Percentiles rank a stretch among this genome's conserved stretches.
Evolutionary conservation across 1,140 invertebrate species (phyloP).

Genomic region (Halesus radiatus): DNA sequence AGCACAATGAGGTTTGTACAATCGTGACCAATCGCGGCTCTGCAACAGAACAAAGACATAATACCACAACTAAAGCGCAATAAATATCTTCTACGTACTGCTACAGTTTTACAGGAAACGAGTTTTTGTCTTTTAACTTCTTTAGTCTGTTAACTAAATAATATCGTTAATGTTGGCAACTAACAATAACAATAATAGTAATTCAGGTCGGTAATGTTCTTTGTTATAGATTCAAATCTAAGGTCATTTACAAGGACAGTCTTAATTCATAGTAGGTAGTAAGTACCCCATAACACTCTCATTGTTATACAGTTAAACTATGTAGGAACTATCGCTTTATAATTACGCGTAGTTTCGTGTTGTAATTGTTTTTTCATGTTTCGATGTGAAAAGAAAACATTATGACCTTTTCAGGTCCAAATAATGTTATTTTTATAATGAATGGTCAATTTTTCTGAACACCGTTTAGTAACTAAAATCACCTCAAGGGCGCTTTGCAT

Average conservation of each 20-base stretch:
- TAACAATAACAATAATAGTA: neutral
- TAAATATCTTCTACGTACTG: neutral
- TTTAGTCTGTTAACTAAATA: conserved; percentile 22
- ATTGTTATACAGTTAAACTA: too few relatives aligned
- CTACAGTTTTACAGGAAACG: conserved; percentile 29
- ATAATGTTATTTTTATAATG: too few relatives aligned
- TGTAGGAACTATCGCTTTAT: too few relatives aligned
- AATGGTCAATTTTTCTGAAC: too few relatives aligned
- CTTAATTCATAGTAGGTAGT: neutral
- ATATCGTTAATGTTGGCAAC: conserved; percentile 35
- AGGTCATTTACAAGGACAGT: conserved; percentile 35
- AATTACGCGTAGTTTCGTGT: neutral
- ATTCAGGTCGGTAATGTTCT: conserved; percentile 23
- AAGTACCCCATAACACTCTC: too few relatives aligned
- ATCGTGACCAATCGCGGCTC: conserved; percentile 17
- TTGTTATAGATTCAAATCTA: conserved; percentile 40
- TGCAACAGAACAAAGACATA: conserved; percentile 25
- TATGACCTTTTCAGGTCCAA: conserved; percentile 2
- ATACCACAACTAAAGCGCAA: conserved; percentile 23
- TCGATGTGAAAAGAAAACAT: neutral
- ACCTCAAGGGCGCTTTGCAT: too few relatives aligned
- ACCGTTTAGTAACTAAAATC: too few relatives aligned
- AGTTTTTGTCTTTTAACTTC: conserved; percentile 35
- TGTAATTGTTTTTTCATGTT: neutral
- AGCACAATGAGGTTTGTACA: conserved; percentile 1